Conservation (phyloP, 2,797 vertebrate genomes). For the Melopsittacus undulatus region DNA sequence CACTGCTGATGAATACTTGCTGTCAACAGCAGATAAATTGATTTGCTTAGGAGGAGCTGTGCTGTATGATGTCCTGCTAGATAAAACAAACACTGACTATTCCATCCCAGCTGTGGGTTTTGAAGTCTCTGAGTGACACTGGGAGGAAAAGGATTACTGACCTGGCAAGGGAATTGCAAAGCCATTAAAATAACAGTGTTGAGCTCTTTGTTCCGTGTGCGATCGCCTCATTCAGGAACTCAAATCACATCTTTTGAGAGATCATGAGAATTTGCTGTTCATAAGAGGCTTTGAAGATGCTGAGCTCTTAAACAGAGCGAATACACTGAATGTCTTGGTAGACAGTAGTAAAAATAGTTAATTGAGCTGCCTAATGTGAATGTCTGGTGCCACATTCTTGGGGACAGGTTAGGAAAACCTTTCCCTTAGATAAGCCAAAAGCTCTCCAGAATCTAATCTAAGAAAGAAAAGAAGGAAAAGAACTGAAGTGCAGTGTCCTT, state of each 20-base stretch:
- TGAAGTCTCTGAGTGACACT: not conserved
- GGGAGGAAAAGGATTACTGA: conserved; percentile 14
- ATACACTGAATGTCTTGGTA: not conserved
- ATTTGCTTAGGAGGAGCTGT: not conserved
- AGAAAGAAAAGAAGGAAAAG: not conserved
- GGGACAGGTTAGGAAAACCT: not conserved
- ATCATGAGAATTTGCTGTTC: not conserved
- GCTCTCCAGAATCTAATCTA: not conserved
- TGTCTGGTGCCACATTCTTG: not conserved
- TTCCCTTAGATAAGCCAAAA: not conserved
- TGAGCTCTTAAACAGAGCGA: not conserved
- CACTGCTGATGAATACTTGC: not conserved
- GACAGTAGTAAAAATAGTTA: not conserved
- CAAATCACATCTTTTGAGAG: not conserved
- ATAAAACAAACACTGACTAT: conserved; percentile 28
- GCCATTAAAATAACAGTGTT: not conserved
- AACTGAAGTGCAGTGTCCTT: not conserved
- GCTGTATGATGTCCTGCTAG: not conserved
- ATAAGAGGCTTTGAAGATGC: not conserved
- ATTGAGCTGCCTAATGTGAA: not conserved
- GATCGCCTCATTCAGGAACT: not conserved
- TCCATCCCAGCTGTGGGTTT: conserved; percentile 5
- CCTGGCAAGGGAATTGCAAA: conserved; percentile 39
- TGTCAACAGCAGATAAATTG: conserved; percentile 37
- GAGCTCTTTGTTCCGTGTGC: not conserved